Conservation (phyloP, 1,140 invertebrate species). For the Nilaparvata lugens region DNA sequence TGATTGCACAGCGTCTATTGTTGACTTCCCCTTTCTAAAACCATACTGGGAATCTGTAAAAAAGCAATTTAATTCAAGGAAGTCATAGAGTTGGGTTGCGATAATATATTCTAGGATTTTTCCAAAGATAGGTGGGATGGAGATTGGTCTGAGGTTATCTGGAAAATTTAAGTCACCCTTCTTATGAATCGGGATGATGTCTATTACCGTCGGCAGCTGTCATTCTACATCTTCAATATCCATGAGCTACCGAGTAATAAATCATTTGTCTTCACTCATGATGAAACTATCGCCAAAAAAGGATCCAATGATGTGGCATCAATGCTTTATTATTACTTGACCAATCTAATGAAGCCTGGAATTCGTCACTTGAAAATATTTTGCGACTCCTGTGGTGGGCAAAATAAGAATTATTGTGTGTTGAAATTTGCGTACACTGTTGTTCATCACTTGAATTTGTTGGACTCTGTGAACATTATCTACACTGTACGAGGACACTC, state of each 20-base stretch:
- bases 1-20: too few species aligned
- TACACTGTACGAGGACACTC: conserved; percentile 19
- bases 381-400: conserved; percentile 4
- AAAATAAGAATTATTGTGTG: conserved; percentile 7
- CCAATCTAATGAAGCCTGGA: not conserved
- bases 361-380: conserved; percentile 1
- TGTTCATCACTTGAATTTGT: conserved; percentile 15
- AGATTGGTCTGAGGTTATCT: too few species aligned
- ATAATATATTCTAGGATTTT: too few species aligned
- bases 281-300: conserved; percentile 18
- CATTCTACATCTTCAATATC: conserved; percentile 11
- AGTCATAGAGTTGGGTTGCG: too few species aligned
- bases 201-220: conserved; percentile 9
- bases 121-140: too few species aligned
- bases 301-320: conserved; percentile 14
- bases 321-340: conserved; percentile 9
- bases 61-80: too few species aligned
- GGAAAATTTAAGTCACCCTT: too few species aligned
- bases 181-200: too few species aligned
- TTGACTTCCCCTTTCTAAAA: too few species aligned
- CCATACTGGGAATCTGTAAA: too few species aligned
- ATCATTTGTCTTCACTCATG: conserved; percentile 15
- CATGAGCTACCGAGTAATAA: conserved; percentile 5
- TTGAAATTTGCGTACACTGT: conserved; percentile 20
- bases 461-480: conserved; percentile 7